These are phyloP conservation scores for Diorhabda sublineata DNA, from an alignment of 1,140 invertebrate genomes.

Conservation along the genomic window DNA sequence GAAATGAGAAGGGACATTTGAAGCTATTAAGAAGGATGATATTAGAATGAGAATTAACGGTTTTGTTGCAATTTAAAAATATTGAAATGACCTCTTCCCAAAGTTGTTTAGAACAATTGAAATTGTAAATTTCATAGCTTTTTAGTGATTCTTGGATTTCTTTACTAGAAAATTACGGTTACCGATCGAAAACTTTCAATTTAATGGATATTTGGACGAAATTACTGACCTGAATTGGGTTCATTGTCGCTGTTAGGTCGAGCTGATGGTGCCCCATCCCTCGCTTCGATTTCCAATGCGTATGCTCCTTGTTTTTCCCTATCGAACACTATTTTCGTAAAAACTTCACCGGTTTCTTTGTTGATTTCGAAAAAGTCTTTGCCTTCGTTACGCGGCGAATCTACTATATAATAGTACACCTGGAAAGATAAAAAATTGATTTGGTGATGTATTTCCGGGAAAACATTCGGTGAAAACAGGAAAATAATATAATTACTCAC, in stretches of 20 bases:
- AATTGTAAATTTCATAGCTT: no score
- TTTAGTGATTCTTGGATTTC: no score
- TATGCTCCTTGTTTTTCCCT: slow-evolving; percentile 93
- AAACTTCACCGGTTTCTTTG: slow-evolving; percentile 87
- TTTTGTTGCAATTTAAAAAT: no score
- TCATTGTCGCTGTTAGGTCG: slow-evolving; percentile 83
- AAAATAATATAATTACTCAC: slow-evolving; percentile 51
- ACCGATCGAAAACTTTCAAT: background rate
- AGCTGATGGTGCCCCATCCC: slow-evolving; percentile 88
- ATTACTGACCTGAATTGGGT: slow-evolving; percentile 82
- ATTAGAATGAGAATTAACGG: no score
- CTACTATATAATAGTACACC: slow-evolving; percentile 89
- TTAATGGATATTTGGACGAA: background rate
- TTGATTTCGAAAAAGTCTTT: slow-evolving; percentile 95
- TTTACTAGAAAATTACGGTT: no score
- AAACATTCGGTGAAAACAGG: no score
- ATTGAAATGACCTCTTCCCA: no score
- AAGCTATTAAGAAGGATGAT: no score
- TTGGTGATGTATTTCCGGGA: no score
- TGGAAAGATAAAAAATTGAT: slow-evolving; percentile 39
- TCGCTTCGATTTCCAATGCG: slow-evolving; percentile 86
- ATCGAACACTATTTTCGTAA: slow-evolving; percentile 90
- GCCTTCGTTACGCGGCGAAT: slow-evolving; percentile 83
- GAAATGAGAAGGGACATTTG: no score
- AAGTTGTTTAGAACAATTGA: no score